A percentile compares a stretch with the other conserved stretches of the same genome.
These are phyloP conservation scores for Scaptomyza montana DNA, from an alignment of 1,140 invertebrate species.

Conservation along the genomic window DNA sequence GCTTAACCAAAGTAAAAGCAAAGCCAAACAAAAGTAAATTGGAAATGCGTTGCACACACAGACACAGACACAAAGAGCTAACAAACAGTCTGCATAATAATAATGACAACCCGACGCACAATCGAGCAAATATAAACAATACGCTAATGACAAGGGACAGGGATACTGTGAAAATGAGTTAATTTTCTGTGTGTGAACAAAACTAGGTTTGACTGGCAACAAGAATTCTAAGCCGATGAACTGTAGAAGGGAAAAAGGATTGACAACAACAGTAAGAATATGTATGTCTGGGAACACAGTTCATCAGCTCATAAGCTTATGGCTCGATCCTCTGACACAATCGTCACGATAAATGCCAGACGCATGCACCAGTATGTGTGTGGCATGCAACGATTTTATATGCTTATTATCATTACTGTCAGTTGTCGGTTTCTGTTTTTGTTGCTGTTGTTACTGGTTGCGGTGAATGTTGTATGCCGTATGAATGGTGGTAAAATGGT, in stretches of 20 bases:
- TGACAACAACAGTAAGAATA: no score
- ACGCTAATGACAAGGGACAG: conserved; percentile 51
- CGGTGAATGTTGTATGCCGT: not conserved
- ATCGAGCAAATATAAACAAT: conserved; percentile 71
- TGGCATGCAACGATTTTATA: conserved; percentile 59
- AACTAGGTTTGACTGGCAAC: not conserved
- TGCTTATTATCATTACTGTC: conserved; percentile 63
- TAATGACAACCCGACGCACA: conserved; percentile 58
- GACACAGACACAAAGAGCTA: not conserved
- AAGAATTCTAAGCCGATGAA: not conserved
- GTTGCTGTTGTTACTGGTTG: not conserved
- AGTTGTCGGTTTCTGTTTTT: conserved; percentile 24
- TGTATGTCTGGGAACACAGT: not conserved
- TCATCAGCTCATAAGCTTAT: conserved; percentile 47
- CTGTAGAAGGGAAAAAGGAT: not conserved
- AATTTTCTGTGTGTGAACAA: no score
- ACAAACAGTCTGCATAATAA: conserved; percentile 51
- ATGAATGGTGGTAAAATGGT: not conserved
- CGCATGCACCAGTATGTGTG: conserved; percentile 11
- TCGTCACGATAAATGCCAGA: conserved; percentile 31
- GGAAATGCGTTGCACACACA: conserved; percentile 33
- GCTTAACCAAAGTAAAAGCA: conserved; percentile 32
- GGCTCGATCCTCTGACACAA: conserved; percentile 26
- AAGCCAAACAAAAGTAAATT: conserved; percentile 61
- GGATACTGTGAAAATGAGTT: not conserved